phyloP scores from a whole-genome alignment of 2,113 vertebrate genomes.

The Galeopterus variegatus region DNA sequence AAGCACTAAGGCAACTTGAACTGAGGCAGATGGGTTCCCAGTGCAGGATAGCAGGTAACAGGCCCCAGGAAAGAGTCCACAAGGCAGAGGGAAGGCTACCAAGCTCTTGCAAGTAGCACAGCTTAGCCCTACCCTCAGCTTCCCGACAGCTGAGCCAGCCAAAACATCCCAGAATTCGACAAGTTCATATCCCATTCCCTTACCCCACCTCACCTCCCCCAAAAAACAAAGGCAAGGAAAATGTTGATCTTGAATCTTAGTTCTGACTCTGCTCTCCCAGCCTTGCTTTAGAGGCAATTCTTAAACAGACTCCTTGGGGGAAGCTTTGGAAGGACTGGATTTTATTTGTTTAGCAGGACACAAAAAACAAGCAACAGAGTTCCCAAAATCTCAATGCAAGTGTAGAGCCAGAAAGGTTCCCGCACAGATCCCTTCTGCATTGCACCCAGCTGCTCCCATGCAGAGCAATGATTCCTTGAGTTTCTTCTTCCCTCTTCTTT shows the following conservation, averaged over 20 bases:
- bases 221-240: neutral
- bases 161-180: neutral
- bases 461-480: neutral
- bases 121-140: neutral
- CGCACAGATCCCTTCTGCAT: neutral
- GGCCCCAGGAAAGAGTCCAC: neutral
- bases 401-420: neutral
- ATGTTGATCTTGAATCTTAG: neutral
- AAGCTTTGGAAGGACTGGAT: conserved; percentile 16
- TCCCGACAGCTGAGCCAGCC: neutral
- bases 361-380: conserved; percentile 18
- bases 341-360: conserved; percentile 50
- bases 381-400: conserved; percentile 30
- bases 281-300: neutral
- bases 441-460: neutral
- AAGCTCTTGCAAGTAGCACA: neutral
- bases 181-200: neutral
- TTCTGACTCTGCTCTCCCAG: neutral
- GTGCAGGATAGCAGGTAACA: neutral
- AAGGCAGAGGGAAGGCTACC: neutral
- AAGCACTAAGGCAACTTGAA: neutral
- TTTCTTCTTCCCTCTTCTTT: neutral
- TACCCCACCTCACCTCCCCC: neutral
- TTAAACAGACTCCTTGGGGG: conserved; percentile 23
- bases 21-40: neutral